Base-by-base conservation (phyloP, 2,888 invertebrate genomes). In the Diarsia mendica region DNA sequence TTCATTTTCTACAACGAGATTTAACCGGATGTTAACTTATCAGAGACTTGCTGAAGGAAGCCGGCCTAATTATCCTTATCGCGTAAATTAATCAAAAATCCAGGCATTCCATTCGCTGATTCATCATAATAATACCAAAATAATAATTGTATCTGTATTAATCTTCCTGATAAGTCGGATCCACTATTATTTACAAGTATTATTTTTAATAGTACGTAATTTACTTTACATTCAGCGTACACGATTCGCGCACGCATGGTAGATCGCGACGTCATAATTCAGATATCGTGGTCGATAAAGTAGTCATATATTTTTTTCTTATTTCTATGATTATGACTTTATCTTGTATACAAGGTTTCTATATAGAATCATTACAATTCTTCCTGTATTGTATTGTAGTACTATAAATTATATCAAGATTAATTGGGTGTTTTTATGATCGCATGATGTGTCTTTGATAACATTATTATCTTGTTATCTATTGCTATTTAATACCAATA, bases 181-280 rank as follows among this genome's bases (percentile, higher is more conserved):
- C 33, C 73, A 61, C 49, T 61, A 73, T 60, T 79, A 79, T 79
- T 55, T 48, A 11, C 13, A 60, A n/a, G 46, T 64, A 65, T 65
- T 80, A 46, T 33, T 48, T 64, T 53, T n/a, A 82, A 51, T 28
- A 60, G 18, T 65, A 65, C 60, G 63, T 79, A 46, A 79, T 77
- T 77, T 68, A 64, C 48, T 79, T 79, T 28, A 46, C 67, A 80
- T 65, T 84, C 60, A 61, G 1, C 44, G 48, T 44, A 28, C 85
- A 85, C 65, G 77, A 20, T 69, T 75, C 44, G 85, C 63, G 33
- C 76, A 85, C 76, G 82, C 85, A 85, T 58, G 8, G 48, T 44
- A 23, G 20, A 15, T 8, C 28, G 55, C 73, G 55, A 69, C 68
- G 74, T 67, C 58, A 67, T 49, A 46, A 81, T 67, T 53, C 8